Percentiles rank a stretch among this genome's conserved stretches.
Conservation (phyloP, 1,140 invertebrate genomes). For the Anastrepha ludens region DNA sequence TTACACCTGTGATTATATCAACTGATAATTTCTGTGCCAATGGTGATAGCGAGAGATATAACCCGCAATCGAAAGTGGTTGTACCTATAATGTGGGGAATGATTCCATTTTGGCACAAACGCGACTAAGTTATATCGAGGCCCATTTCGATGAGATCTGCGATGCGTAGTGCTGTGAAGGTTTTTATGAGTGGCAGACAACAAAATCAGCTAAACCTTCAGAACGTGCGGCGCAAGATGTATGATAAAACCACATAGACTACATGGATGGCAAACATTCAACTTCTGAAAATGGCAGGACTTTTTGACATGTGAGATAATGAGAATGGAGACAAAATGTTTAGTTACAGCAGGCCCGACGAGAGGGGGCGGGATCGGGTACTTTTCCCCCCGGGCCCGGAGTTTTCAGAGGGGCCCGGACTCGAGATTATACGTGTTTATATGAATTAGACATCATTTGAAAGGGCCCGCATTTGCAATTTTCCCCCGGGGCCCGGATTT, state of each 20-base stretch:
- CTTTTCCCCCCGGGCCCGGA: no score
- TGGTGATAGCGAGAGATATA: slow-evolving; percentile 54
- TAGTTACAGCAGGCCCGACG: no score
- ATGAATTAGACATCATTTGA: no score
- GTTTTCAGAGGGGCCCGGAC: no score
- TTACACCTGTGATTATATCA: slow-evolving; percentile 83
- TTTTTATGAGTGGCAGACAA: slow-evolving; percentile 91
- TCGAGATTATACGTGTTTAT: no score
- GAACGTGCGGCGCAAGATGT: slow-evolving; percentile 76
- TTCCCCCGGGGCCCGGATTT: no score
- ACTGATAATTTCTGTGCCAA: slow-evolving; percentile 76
- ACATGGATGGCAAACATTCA: slow-evolving; percentile 79
- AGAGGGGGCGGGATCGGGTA: no score
- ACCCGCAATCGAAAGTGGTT: slow-evolving; percentile 69
- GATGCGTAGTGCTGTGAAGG: slow-evolving; percentile 88
- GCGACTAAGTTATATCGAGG: slow-evolving; percentile 81
- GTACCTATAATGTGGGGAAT: slow-evolving; percentile 91
- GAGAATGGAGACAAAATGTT: slow-evolving; percentile 79
- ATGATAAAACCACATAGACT: slow-evolving; percentile 77
- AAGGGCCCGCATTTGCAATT: no score
- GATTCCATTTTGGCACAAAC: slow-evolving; percentile 88
- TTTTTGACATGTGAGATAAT: slow-evolving; percentile 84
- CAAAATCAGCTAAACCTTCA: slow-evolving; percentile 80
- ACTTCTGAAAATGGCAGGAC: slow-evolving; percentile 84
- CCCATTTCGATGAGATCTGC: slow-evolving; percentile 80